Evolutionary conservation across 2,888 invertebrate species (phyloP), one percentile per base, ranked within the genome.

Genomic region (Thera obeliscata): DNA sequence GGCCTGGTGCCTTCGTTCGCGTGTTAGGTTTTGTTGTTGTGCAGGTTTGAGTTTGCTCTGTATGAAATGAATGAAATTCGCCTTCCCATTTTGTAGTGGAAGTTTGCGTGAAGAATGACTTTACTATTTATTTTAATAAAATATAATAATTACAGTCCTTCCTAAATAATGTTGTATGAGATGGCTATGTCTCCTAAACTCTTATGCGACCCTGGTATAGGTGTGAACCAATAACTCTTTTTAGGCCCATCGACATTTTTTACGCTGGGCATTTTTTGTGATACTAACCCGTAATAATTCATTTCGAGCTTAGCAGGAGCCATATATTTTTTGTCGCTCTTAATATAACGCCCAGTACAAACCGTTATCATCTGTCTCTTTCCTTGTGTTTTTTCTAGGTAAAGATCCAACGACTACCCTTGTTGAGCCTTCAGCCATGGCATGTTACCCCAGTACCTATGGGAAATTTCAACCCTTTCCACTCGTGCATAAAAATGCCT

Each of bases 401-500:
- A 43, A 22, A 57, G 8, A 36, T 61, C 52, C 52, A 63, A 59
- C 58, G n/a, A 60, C 46, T 66, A 57, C 52, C 58, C 71, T 70
- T 61, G 62, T 63, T 64, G 61, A 70, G 57, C 61, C 67, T 69
- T 74, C 70, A 63, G 54, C 54, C 54, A 22, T 43, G 61, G 74
- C 38, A 75, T 84, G 78, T 56, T 67, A 64, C 70, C 80, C 77
- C 80, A 64, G 77, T 82, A 78, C 59, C 61, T 67, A 71, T 85
- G 81, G 74, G 81, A 83, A 79, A 74, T 68, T 69, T 65, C 57
- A 71, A 69, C 66, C 69, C 67, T 69, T 69, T 66, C 41, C 8
- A 33, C 56, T 56, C 55, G 54, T 56, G 35, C 56, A 56, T 55
- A 56, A 43, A 56, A 54, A 43, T 54, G 43, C 22, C 22, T 54